Conservation (phyloP, 2,797 vertebrate species). For the Falco biarmicus region DNA sequence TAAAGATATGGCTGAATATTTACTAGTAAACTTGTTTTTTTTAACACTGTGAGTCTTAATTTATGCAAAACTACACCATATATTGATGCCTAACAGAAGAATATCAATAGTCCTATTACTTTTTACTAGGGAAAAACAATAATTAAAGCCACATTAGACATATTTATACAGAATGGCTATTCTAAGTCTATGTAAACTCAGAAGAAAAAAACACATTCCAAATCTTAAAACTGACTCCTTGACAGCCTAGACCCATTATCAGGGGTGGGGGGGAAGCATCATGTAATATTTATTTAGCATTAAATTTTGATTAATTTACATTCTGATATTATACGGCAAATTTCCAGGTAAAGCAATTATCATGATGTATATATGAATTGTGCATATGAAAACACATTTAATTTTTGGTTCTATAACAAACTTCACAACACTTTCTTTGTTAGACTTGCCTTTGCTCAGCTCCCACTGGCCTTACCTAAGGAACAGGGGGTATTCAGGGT, state of each 20-base stretch:
- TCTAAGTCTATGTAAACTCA: background rate
- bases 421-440: background rate
- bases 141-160: background rate
- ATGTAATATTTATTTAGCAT: background rate
- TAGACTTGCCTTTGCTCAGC: background rate
- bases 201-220: background rate
- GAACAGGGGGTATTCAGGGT: background rate
- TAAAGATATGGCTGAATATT: background rate
- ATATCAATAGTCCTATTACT: background rate
- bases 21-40: background rate
- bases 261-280: background rate
- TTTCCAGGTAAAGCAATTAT: background rate
- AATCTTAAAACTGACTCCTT: background rate
- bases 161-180: background rate
- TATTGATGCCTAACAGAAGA: background rate
- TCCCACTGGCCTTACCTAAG: background rate
- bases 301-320: background rate
- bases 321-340: background rate
- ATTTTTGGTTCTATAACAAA: background rate
- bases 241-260: background rate
- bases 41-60: background rate
- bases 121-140: background rate
- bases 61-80: background rate
- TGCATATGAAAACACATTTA: background rate
- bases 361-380: background rate